These are phyloP conservation scores for Sminthurides aquaticus DNA, from an alignment of 2,888 invertebrate genomes.

Conservation along the genomic window DNA sequence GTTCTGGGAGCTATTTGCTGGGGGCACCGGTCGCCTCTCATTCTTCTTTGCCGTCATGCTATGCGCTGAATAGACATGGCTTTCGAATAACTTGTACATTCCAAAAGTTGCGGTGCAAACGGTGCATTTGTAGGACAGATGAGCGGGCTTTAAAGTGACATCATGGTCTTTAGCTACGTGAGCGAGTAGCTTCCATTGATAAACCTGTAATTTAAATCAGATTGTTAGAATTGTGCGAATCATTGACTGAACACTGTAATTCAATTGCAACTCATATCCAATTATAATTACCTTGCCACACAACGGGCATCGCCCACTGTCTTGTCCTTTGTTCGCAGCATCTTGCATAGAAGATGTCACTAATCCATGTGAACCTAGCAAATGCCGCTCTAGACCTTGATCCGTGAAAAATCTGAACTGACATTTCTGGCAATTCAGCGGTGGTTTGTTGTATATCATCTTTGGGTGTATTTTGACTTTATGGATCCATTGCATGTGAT, in stretches of 20 bases:
- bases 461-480: slow-evolving; percentile 93
- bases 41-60: slow-evolving; percentile 70
- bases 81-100: slow-evolving; percentile 91
- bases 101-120: slow-evolving; percentile 90
- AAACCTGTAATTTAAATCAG: slow-evolving; percentile 58
- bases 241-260: too few relatives aligned
- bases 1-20: slow-evolving; percentile 1
- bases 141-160: slow-evolving; percentile 83
- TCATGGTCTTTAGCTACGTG: slow-evolving; percentile 88
- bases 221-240: slow-evolving; percentile 5
- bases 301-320: slow-evolving; percentile 87
- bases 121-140: slow-evolving; percentile 88
- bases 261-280: too few relatives aligned
- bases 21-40: slow-evolving; percentile 40
- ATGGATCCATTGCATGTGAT: slow-evolving; percentile 97
- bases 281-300: too few relatives aligned
- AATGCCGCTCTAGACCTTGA: slow-evolving; percentile 89
- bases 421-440: slow-evolving; percentile 91
- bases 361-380: slow-evolving; percentile 85
- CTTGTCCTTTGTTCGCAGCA: slow-evolving; percentile 88
- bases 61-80: slow-evolving; percentile 87
- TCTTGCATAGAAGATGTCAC: slow-evolving; percentile 95
- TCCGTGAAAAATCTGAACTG: slow-evolving; percentile 95
- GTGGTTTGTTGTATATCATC: slow-evolving; percentile 90
- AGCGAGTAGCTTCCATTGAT: slow-evolving; percentile 85